Base-by-base conservation (phyloP, 1,140 invertebrate genomes). In the Alviniconcha marisindica region DNA sequence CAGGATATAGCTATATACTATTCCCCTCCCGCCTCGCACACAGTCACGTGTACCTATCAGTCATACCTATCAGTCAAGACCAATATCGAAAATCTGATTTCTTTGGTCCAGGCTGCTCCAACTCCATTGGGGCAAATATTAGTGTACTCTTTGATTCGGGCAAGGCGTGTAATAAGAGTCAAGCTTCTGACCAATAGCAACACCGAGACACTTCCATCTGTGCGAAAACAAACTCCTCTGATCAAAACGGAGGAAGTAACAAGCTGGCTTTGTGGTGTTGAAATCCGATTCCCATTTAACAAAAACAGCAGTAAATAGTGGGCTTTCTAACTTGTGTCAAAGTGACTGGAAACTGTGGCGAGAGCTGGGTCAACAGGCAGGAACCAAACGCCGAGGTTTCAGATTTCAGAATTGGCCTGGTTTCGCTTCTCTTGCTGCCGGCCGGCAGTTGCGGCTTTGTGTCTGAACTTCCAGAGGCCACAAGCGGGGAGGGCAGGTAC, bases 221-320 rank as follows among this genome's bases (percentile, higher is more conserved):
- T n/a, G n/a, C n/a, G n/a, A n/a, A n/a, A n/a, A n/a, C n/a, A 31
- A 71, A 38, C 33, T 33, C 36, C 4, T 15, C 36, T 24, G 18
- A 38, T 36, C 33, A 71, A 71, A 40, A 48, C 69, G 21, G 33
- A 71, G 69, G 69, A 71, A 40, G 69, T 71, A 71, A 33, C 69
- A 21, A 71, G 40, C 36, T 71, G 69, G 31, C 69, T 71, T 71
- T 33, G 5, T 33, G 69, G 24, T 71, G 31, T 15, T 14, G 69
- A 71, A 71, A 71, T 33, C 18, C 24, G 69, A 71, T 10, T 40
- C 69, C 10, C 14, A 71, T 33, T 33, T 24, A 71, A 71, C 69
- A 14, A 33, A 40, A 40, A 28, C 36, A 31, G 7, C 69, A 15
- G 10, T 36, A 15, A 10, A 40, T 31, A 2, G 63, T 33, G 31